phyloP scores from a whole-genome alignment of 2,113 vertebrate species.

The Casuarius casuarius region DNA sequence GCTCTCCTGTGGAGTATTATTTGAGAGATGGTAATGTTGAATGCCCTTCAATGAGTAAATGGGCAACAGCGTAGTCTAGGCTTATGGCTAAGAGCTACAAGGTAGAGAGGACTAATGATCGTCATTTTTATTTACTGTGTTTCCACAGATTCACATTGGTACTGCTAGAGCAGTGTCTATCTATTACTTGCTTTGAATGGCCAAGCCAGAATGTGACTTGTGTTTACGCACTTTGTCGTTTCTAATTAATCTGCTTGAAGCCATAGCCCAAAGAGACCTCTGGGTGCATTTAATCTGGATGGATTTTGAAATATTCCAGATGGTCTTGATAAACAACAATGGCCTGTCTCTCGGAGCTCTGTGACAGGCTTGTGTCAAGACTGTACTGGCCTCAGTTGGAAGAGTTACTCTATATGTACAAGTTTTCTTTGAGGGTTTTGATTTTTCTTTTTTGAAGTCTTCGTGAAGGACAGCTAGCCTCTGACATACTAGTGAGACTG shows the following conservation, averaged over 20 bases:
- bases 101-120: not conserved
- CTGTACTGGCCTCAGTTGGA: not conserved
- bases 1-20: not conserved
- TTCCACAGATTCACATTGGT: not conserved
- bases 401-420: not conserved
- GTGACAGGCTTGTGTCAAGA: not conserved
- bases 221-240: conserved; percentile 40
- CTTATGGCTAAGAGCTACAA: not conserved
- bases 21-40: not conserved
- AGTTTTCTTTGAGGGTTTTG: not conserved
- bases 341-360: not conserved
- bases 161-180: not conserved
- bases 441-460: not conserved
- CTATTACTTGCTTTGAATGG: conserved; percentile 14
- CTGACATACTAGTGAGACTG: not conserved
- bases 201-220: conserved; percentile 13
- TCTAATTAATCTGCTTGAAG: conserved; percentile 48
- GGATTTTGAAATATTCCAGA: conserved; percentile 40
- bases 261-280: not conserved
- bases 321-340: conserved; percentile 10
- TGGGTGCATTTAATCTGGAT: conserved; percentile 12
- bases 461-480: not conserved
- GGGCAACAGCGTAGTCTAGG: not conserved
- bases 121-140: conserved; percentile 14
- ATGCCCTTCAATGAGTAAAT: not conserved